These are phyloP conservation scores for Pituophis catenifer DNA, from an alignment of 2,113 vertebrate genomes.

Conservation along the genomic window DNA sequence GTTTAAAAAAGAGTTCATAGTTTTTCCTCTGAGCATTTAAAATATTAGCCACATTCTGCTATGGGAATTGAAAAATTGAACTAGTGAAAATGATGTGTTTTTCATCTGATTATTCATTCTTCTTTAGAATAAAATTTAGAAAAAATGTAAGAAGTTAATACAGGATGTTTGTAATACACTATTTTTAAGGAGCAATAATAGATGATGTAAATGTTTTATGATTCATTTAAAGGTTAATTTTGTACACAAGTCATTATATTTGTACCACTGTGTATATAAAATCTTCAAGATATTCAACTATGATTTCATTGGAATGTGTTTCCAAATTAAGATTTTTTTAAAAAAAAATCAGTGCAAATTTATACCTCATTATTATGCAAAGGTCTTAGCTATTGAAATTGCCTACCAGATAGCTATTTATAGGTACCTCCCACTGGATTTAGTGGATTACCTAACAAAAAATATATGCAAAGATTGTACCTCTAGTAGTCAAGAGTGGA, in stretches of 20 bases:
- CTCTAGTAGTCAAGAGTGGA: neutral
- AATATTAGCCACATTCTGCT: neutral
- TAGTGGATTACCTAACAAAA: neutral
- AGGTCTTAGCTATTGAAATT: neutral
- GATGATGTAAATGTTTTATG: neutral
- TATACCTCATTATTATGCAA: neutral
- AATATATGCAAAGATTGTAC: neutral
- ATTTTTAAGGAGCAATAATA: neutral
- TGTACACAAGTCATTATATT: neutral
- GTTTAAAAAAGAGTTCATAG: neutral
- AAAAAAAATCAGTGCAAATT: neutral
- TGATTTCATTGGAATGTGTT: neutral
- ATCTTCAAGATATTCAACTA: neutral
- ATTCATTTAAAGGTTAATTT: neutral
- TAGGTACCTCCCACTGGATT: neutral
- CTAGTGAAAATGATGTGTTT: neutral
- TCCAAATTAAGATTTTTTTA: neutral
- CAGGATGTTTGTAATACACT: neutral
- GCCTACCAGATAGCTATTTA: neutral
- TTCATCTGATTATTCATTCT: neutral
- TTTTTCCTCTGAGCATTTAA: neutral
- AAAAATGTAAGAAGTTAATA: neutral
- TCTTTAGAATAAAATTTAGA: neutral
- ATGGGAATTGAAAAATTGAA: neutral
- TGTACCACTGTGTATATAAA: neutral